These are phyloP conservation scores for Portunus trituberculatus DNA, from an alignment of 1,140 invertebrate genomes.

Conservation along the genomic window DNA sequence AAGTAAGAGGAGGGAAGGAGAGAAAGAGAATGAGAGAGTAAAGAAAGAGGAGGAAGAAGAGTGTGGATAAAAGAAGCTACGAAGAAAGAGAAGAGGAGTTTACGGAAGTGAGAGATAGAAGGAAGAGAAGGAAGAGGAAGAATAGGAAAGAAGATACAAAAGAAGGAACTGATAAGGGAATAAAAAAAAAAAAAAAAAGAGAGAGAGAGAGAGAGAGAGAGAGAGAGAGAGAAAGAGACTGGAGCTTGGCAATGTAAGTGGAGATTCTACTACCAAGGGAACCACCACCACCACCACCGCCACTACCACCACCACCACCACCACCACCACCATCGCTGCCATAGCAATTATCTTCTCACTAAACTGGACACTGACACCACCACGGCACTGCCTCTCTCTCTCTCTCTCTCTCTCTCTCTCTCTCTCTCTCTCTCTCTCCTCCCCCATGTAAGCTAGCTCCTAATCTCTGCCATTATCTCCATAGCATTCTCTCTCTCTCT, in stretches of 20 bases:
- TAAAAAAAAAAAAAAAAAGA: not conserved
- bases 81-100: too few relatives aligned
- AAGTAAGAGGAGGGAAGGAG: too few relatives aligned
- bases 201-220: slow-evolving; percentile 17
- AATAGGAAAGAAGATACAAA: too few relatives aligned
- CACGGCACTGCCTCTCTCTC: not conserved
- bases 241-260: not conserved
- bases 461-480: too few relatives aligned
- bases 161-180: too few relatives aligned
- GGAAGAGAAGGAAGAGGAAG: too few relatives aligned
- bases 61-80: too few relatives aligned
- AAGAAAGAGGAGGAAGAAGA: too few relatives aligned
- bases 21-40: too few relatives aligned
- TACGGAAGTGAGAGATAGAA: too few relatives aligned
- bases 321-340: slow-evolving; percentile 24
- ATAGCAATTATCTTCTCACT: not conserved
- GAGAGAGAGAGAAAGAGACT: not conserved
- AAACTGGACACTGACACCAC: not conserved
- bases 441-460: not conserved
- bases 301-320: not conserved
- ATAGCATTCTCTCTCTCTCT: not conserved
- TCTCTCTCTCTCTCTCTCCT: too few relatives aligned
- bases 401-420: not conserved
- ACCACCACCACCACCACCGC: not conserved
- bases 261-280: not conserved